These are phyloP conservation scores for Thysanoteuthis rhombus DNA, from an alignment of 2,888 invertebrate species.

Conservation along the genomic window DNA sequence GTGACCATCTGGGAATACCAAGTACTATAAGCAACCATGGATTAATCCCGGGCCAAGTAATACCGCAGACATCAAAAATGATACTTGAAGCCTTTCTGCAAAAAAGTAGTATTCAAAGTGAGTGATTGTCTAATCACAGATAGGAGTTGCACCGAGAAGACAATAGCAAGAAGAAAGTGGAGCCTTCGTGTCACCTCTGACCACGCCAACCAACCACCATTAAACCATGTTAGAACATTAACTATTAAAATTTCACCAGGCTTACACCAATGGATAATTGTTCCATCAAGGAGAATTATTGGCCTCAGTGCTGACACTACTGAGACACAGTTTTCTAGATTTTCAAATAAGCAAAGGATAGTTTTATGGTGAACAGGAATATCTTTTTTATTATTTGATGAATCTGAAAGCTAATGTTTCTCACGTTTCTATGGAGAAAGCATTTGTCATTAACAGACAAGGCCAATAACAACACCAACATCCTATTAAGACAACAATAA, in stretches of 20 bases:
- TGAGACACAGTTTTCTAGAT: background rate
- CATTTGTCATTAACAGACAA: background rate
- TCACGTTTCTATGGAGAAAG: background rate
- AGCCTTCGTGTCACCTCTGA: too few relatives aligned
- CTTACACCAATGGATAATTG: background rate
- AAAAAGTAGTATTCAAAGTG: too few relatives aligned
- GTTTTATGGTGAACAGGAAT: background rate
- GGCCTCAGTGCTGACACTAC: background rate
- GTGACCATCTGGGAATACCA: too few relatives aligned
- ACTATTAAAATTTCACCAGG: background rate
- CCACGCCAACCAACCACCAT: too few relatives aligned
- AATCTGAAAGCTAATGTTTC: background rate
- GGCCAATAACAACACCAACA: background rate
- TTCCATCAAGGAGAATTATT: background rate
- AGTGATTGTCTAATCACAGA: too few relatives aligned
- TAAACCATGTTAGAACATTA: too few relatives aligned
- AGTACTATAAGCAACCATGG: too few relatives aligned
- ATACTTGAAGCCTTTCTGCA: too few relatives aligned
- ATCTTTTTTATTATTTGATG: background rate
- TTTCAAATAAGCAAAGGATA: background rate
- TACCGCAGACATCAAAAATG: too few relatives aligned
- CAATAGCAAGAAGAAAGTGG: too few relatives aligned
- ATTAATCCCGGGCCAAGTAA: too few relatives aligned
- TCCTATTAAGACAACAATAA: background rate
- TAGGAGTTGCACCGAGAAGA: too few relatives aligned